Conservation (phyloP, 2,113 vertebrate genomes). For the Phyllopteryx taeniolatus region DNA sequence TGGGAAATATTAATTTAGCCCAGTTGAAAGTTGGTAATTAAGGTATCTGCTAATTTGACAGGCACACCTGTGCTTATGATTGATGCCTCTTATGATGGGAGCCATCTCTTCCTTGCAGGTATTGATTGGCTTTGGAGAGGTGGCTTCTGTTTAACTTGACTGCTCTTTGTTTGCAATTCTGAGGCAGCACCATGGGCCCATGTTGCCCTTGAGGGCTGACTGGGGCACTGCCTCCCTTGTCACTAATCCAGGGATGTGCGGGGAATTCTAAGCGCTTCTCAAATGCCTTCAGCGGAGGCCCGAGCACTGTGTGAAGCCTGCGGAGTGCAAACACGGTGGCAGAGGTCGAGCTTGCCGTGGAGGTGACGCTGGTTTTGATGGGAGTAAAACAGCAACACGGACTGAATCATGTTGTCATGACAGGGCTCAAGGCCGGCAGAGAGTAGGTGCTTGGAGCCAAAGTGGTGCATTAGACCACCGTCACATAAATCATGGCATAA, state of each 20-base stretch:
- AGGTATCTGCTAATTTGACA: slow-evolving; percentile 29
- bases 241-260: slow-evolving; percentile 40
- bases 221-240: slow-evolving; percentile 32
- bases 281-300: slow-evolving; percentile 19
- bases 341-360: slow-evolving; percentile 35
- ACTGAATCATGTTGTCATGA: slow-evolving; percentile 34
- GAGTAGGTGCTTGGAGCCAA: slow-evolving; percentile 28
- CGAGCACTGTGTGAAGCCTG: slow-evolving; percentile 9
- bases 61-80: slow-evolving; percentile 45
- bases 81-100: slow-evolving; percentile 34
- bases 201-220: slow-evolving; percentile 48
- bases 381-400: slow-evolving; percentile 32
- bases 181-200: slow-evolving; percentile 20
- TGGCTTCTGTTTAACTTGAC: slow-evolving; percentile 14
- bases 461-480: slow-evolving; percentile 9
- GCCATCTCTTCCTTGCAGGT: slow-evolving; percentile 19
- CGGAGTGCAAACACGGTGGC: slow-evolving; percentile 32
- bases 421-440: slow-evolving; percentile 41
- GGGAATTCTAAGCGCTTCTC: slow-evolving; percentile 38
- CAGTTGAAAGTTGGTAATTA: slow-evolving; percentile 50
- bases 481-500: slow-evolving; percentile 29
- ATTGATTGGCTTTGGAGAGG: slow-evolving; percentile 34
- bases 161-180: slow-evolving; percentile 31
- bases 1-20: slow-evolving; percentile 41
- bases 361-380: slow-evolving; percentile 54